Conservation (phyloP, 1,140 invertebrate species). For the Patella vulgata region DNA sequence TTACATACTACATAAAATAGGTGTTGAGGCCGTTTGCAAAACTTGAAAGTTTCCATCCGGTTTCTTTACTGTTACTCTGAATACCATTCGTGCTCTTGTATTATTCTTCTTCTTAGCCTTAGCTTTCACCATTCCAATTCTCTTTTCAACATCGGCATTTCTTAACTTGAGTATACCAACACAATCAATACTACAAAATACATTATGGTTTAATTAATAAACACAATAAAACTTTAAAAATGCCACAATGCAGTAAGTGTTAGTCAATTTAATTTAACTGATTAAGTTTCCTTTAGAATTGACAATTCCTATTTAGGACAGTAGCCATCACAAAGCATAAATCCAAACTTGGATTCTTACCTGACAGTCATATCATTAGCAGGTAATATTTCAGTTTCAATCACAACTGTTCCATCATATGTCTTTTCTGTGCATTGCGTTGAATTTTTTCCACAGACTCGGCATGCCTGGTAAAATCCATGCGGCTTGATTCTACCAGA, state of each 20-base stretch:
- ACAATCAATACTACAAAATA: slow-evolving; percentile 70
- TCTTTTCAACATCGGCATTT: slow-evolving; percentile 95
- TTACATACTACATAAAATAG: slow-evolving; percentile 94
- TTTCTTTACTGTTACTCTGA: slow-evolving; percentile 80
- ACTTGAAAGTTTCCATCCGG: slow-evolving; percentile 81
- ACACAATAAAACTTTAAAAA: background rate
- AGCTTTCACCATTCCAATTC: slow-evolving; percentile 74
- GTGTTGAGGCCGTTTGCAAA: slow-evolving; percentile 91
- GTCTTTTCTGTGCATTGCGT: slow-evolving; percentile 88
- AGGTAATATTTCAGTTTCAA: slow-evolving; percentile 90
- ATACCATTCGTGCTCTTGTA: slow-evolving; percentile 93
- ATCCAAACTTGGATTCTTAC: slow-evolving; percentile 63
- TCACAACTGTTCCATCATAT: slow-evolving; percentile 91
- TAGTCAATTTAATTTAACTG: background rate
- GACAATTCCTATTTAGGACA: background rate
- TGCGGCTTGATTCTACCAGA: slow-evolving; percentile 84
- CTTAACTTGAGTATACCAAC: slow-evolving; percentile 85
- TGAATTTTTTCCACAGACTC: slow-evolving; percentile 95
- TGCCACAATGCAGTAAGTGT: background rate
- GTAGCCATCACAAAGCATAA: background rate
- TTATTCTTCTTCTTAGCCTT: slow-evolving; percentile 84
- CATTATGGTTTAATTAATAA: background rate
- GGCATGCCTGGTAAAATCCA: slow-evolving; percentile 95
- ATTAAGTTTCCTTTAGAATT: background rate
- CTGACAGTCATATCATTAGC: slow-evolving; percentile 90